Base-by-base conservation (phyloP, 2,797 vertebrate species). In the Gymnopithys bicolor region DNA sequence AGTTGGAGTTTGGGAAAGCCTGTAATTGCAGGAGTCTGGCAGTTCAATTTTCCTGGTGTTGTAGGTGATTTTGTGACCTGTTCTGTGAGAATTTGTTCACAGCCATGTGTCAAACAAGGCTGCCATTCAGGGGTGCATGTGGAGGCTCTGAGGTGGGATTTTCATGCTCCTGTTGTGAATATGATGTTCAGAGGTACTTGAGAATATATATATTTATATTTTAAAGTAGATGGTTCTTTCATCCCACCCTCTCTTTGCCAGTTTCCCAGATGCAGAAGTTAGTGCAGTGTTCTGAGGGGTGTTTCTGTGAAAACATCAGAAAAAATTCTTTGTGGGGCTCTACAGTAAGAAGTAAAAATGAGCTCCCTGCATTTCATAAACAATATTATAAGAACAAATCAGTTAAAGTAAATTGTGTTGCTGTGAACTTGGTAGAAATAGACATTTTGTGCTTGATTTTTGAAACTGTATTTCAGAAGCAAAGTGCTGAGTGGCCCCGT, bases 401-500 rank as follows among this genome's bases (percentile, higher is more conserved):
- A 24, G 27, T 43, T n/a, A 19, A 30, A 82, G 52, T 30, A 16
- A 64, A 23, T 32, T 1, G 3, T 68, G 58, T 60, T 37, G 13
- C 39, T 19, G 3, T 79, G 71, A 66, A 19, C 51, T 58, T 59
- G 63, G 7, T n/a, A 35, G 13, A 58, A 73, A 11, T 7, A 53
- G 48, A 2, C 2, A 1, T 66, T 94, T 70, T 67, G 52, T 16
- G 33, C 16, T 53, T 58, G n/a, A 5, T 15, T 39, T 37, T 2
- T 67, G 19, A 27, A 53, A 1, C 23, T 35, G 17, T 11, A 1
- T 46, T 59, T 78, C 13, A 19, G 45, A 12, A 41, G 4, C 10
- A 41, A 43, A 24, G 2, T 1, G 1, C 25, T 33, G 32, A 3
- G 21, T 76, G 74, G 43, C 45, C 8, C 0, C 0, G 11, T 11